A percentile compares a stretch with the other conserved stretches of the same genome.
phyloP scores from a whole-genome alignment of 2,113 vertebrate genomes.

The Ceyx margarethae region DNA sequence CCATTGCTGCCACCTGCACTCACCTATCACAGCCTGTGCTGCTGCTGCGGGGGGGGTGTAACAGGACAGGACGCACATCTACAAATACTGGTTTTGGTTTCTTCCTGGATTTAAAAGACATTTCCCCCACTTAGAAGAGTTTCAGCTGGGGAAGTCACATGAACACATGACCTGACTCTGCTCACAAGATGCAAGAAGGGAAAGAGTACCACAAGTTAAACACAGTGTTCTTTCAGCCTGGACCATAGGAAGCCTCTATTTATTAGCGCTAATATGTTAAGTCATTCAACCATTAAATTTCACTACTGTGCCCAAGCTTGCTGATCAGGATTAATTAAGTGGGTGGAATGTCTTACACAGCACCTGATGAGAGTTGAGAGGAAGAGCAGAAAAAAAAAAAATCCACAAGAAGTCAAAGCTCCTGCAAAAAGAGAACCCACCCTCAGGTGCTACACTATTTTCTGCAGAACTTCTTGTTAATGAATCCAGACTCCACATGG shows the following conservation, averaged over 20 bases:
- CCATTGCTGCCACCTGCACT: not conserved
- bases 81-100: not conserved
- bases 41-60: not conserved
- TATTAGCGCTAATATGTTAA: not conserved
- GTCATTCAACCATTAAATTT: not conserved
- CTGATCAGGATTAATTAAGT: constrained; percentile 21
- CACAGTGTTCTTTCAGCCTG: not conserved
- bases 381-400: not conserved
- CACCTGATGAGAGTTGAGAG: not conserved
- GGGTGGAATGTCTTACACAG: not conserved
- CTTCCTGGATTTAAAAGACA: not conserved
- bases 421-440: not conserved
- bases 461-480: not conserved
- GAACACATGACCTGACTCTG: not conserved
- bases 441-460: not conserved
- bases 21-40: not conserved
- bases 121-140: not conserved
- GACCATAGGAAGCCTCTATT: not conserved
- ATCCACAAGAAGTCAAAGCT: not conserved
- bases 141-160: not conserved
- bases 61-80: not conserved
- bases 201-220: not conserved
- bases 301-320: not conserved
- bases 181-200: not conserved
- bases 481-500: not conserved